A percentile compares a stretch with the other conserved stretches of the same genome.
Evolutionary conservation across 2,888 invertebrate genomes (phyloP).

Genomic region (Cordilura impudica): DNA sequence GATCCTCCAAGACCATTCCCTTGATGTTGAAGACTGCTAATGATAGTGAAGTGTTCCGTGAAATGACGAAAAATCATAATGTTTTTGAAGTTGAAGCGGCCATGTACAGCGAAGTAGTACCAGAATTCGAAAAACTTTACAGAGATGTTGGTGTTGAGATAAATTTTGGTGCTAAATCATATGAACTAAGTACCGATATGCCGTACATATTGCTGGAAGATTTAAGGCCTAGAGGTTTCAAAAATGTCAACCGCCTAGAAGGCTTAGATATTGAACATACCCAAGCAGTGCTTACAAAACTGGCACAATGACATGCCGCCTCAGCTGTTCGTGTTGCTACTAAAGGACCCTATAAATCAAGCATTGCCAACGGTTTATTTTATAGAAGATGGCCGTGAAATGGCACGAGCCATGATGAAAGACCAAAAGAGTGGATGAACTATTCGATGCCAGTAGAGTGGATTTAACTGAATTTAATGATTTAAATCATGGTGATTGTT

Average conservation of each 20-base stretch:
- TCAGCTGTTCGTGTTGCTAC: constrained; percentile 65
- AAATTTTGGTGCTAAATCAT: constrained; percentile 42
- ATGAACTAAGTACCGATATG: constrained; percentile 28
- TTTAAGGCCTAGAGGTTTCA: constrained; percentile 64
- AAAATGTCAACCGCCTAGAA: constrained; percentile 65
- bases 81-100: constrained; percentile 44
- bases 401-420: constrained; percentile 48
- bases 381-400: constrained; percentile 36
- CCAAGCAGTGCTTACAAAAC: constrained; percentile 62
- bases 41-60: constrained; percentile 50
- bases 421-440: constrained; percentile 38
- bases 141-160: too few species aligned
- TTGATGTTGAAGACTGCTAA: constrained; percentile 69
- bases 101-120: constrained; percentile 43
- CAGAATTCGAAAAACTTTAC: constrained; percentile 62
- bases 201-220: constrained; percentile 67
- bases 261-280: constrained; percentile 68
- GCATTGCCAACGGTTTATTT: constrained; percentile 48
- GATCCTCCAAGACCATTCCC: constrained; percentile 51
- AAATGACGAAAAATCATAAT: constrained; percentile 45
- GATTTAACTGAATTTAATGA: too few species aligned
- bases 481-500: too few species aligned
- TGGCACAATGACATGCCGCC: too few species aligned
- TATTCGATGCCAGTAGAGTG: constrained; percentile 71
- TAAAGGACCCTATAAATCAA: constrained; percentile 62